A percentile compares a stretch with the other conserved stretches of the same genome.
Conservation (phyloP, 2,797 vertebrate species). For the Channallabes apus region DNA sequence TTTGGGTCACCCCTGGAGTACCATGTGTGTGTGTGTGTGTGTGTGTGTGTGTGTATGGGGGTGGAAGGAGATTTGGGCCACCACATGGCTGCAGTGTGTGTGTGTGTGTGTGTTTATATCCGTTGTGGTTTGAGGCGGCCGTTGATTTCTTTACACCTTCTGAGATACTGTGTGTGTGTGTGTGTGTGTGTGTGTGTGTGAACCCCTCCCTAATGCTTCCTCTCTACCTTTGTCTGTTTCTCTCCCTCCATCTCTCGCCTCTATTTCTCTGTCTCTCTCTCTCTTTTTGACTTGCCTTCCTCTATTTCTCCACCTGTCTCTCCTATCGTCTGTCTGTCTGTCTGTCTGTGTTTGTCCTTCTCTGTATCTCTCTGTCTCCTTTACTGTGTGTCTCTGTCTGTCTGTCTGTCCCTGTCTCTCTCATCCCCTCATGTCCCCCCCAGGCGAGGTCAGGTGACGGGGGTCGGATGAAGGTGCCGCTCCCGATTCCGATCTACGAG, state of each 20-base stretch:
- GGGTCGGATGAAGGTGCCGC: slow-evolving; percentile 32
- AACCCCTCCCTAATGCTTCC: slow-evolving; percentile 17
- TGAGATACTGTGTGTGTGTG: background rate
- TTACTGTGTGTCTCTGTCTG: slow-evolving; percentile 55
- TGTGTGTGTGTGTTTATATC: background rate
- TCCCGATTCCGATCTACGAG: slow-evolving; percentile 69
- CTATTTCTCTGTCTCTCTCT: background rate
- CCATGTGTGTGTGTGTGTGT: background rate
- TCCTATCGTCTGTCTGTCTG: slow-evolving; percentile 56
- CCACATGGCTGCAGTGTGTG: background rate
- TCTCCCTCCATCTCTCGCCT: slow-evolving; percentile 34
- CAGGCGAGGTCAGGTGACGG: slow-evolving; percentile 53
- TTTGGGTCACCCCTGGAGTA: no score
- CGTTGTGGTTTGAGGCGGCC: slow-evolving; percentile 2
- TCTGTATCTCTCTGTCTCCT: slow-evolving; percentile 52
- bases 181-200: no score
- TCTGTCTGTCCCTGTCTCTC: background rate
- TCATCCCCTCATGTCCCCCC: slow-evolving; percentile 49
- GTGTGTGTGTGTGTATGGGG: background rate
- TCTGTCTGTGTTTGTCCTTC: slow-evolving; percentile 60
- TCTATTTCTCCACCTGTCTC: slow-evolving; percentile 50
- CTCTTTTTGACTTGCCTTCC: background rate
- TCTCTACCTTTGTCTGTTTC: slow-evolving; percentile 62
- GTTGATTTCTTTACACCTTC: slow-evolving; percentile 30
- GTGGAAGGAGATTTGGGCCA: no score